phyloP scores from a whole-genome alignment of 2,797 vertebrate genomes.

The Microchirus variegatus region DNA sequence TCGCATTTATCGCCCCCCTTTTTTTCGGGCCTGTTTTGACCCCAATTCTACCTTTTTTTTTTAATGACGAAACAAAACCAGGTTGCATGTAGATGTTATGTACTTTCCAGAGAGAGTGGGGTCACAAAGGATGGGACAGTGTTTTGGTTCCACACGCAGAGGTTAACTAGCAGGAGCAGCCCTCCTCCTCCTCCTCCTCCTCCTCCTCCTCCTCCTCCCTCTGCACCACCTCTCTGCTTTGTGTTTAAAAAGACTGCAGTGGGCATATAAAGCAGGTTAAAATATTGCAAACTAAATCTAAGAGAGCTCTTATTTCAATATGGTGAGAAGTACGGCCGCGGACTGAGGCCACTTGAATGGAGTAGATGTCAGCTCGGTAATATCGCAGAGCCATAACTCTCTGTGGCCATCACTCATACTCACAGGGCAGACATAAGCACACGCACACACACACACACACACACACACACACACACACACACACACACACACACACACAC shows the following conservation, averaged over 20 bases:
- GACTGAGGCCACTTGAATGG: conserved; percentile 73
- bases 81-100: conserved; percentile 48
- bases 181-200: conserved; percentile 4
- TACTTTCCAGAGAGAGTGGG: conserved; percentile 50
- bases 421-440: conserved; percentile 63
- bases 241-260: conserved; percentile 41
- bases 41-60: conserved; percentile 36
- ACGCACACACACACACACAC: conserved; percentile 36
- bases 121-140: conserved; percentile 51
- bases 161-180: conserved; percentile 63
- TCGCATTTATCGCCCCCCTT: conserved; percentile 51
- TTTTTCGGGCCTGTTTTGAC: conserved; percentile 19
- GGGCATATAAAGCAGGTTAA: conserved; percentile 73
- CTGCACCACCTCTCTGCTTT: conserved; percentile 6
- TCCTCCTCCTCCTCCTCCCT: background rate
- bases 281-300: conserved; percentile 80
- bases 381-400: conserved; percentile 82
- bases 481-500: background rate
- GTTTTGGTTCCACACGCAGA: conserved; percentile 67
- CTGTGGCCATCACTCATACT: conserved; percentile 76
- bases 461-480: conserved; percentile 23
- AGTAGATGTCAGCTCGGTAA: conserved; percentile 80
- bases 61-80: conserved; percentile 61
- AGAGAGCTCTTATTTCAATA: conserved; percentile 71
- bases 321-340: conserved; percentile 66